Evolutionary conservation across 2,888 invertebrate genomes (phyloP).

Genomic region (Sabatieria punctata): DNA sequence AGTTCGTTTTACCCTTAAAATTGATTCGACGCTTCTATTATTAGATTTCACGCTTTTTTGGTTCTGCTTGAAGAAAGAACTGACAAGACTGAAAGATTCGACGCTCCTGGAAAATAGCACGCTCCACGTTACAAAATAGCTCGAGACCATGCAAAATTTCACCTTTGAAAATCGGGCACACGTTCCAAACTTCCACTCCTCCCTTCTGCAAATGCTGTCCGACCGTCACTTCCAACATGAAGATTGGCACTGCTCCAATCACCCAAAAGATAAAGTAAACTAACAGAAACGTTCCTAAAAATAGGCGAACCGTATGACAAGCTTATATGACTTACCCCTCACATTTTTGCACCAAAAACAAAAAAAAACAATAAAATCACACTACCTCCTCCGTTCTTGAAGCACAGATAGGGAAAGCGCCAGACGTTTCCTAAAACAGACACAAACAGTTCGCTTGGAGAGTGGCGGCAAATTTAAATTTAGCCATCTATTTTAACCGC

Average conservation of each 20-base stretch:
- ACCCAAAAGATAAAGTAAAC: conserved; percentile 27
- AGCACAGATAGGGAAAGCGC: conserved; percentile 31
- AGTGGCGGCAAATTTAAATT: too few relatives aligned
- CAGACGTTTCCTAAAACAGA: conserved; percentile 16
- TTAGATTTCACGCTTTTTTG: too few relatives aligned
- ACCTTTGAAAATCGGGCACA: conserved; percentile 12
- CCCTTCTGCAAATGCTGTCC: conserved; percentile 30
- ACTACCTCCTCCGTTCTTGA: conserved; percentile 28
- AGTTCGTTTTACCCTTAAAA: too few relatives aligned
- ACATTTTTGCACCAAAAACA: background rate
- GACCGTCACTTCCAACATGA: conserved; percentile 27
- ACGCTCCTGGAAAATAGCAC: too few relatives aligned
- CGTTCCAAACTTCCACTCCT: conserved; percentile 30
- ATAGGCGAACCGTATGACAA: background rate
- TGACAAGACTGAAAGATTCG: too few relatives aligned
- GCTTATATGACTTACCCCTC: background rate
- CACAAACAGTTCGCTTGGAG: background rate
- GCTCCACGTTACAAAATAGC: too few relatives aligned
- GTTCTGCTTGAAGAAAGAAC: too few relatives aligned
- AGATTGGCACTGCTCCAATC: conserved; percentile 28
- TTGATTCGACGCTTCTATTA: too few relatives aligned
- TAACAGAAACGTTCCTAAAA: conserved; percentile 23
- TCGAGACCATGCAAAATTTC: too few relatives aligned
- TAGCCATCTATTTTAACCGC: too few relatives aligned
- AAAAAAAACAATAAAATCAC: background rate